These are phyloP conservation scores for Drosophila dunni DNA, from an alignment of 1,140 invertebrate species.

Conservation along the genomic window DNA sequence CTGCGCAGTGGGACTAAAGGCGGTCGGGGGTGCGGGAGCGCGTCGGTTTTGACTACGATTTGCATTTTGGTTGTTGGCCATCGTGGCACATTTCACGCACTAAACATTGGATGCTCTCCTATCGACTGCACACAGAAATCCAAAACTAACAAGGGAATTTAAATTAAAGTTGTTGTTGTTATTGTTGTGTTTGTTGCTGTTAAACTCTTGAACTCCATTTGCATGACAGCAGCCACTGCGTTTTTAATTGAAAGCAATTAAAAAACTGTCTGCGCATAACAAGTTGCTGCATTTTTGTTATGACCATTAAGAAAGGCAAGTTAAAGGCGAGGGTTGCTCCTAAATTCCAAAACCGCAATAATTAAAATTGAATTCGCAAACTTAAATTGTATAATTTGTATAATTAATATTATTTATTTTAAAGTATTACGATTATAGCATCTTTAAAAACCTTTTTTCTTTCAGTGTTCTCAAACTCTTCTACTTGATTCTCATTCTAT, in stretches of 20 bases:
- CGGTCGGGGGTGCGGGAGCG: background rate
- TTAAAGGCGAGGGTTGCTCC: constrained; percentile 3
- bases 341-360: too few species aligned
- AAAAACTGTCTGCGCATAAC: constrained; percentile 16
- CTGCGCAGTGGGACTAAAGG: constrained; percentile 1
- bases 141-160: background rate
- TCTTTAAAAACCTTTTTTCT: too few species aligned
- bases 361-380: too few species aligned
- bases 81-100: constrained; percentile 37
- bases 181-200: constrained; percentile 18
- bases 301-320: constrained; percentile 29
- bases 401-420: too few species aligned
- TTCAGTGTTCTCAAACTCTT: too few species aligned
- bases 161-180: background rate
- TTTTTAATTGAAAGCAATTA: constrained; percentile 69
- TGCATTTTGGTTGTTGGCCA: constrained; percentile 34
- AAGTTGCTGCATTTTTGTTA: constrained; percentile 30
- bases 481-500: too few species aligned
- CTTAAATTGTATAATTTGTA: too few species aligned
- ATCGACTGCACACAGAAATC: constrained; percentile 28
- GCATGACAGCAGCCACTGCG: constrained; percentile 27
- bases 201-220: constrained; percentile 56
- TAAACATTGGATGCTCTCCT: constrained; percentile 15
- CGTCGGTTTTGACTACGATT: constrained; percentile 51
- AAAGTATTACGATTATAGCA: too few species aligned